Percentiles rank a stretch among this genome's conserved stretches.
Evolutionary conservation across 2,797 vertebrate species (phyloP).

Genomic region (Microhierax caerulescens): DNA sequence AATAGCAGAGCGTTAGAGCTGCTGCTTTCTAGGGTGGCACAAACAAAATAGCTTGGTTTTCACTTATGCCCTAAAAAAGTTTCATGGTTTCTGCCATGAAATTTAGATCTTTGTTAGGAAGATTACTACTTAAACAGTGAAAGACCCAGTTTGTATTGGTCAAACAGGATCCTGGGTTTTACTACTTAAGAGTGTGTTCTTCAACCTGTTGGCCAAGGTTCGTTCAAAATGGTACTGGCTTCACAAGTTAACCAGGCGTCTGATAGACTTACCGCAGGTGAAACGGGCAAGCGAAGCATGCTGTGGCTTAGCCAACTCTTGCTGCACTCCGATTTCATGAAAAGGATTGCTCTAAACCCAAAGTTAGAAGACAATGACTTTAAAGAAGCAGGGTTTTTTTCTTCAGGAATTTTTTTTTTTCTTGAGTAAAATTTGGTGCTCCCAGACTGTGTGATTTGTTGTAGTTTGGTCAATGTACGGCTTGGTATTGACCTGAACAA

Average conservation of each 20-base stretch:
- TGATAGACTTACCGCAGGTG: neutral
- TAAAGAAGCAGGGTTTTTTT: neutral
- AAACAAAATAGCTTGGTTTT: neutral
- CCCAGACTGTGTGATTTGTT: neutral
- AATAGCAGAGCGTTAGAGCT: neutral
- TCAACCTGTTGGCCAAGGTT: neutral
- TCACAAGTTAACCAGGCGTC: neutral
- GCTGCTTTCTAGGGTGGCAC: neutral
- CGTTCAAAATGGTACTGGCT: neutral
- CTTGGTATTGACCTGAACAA: neutral
- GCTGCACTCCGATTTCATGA: neutral
- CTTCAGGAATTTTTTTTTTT: neutral
- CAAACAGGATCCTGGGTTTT: neutral
- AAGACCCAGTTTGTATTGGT: neutral
- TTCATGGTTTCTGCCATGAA: neutral
- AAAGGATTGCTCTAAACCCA: neutral
- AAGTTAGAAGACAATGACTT: neutral
- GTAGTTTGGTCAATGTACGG: neutral
- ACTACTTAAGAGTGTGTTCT: fast-evolving
- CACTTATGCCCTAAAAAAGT: neutral
- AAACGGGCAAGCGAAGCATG: neutral
- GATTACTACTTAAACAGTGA: neutral
- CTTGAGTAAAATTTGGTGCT: neutral
- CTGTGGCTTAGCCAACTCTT: neutral
- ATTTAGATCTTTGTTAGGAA: neutral